Conservation (phyloP, 2,888 invertebrate genomes). For the Germaria angustata region DNA sequence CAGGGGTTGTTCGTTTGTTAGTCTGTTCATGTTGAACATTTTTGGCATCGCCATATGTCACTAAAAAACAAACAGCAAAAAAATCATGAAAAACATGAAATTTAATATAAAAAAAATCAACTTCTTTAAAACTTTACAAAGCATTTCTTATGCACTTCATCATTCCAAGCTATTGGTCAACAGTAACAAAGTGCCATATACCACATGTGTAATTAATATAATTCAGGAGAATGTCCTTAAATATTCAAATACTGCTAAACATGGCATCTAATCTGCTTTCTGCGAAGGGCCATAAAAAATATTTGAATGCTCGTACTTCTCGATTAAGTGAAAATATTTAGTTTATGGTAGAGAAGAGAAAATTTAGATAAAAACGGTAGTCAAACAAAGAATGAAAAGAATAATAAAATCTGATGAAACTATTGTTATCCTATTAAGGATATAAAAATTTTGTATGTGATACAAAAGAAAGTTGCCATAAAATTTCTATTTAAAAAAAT, state of each 20-base stretch:
- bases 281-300: neutral
- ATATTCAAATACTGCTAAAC: neutral
- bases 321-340: constrained; percentile 18
- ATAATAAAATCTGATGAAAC: constrained; percentile 13
- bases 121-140: no score
- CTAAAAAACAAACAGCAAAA: no score
- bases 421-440: constrained; percentile 21
- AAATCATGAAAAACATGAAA: no score
- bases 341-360: neutral
- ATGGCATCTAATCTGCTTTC: no score
- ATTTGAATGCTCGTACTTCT: neutral
- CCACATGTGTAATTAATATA: neutral
- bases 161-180: no score
- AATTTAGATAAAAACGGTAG: constrained; percentile 10
- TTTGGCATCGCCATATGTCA: no score
- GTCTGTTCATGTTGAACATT: no score
- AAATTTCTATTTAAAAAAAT: constrained; percentile 6
- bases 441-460: neutral
- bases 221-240: neutral
- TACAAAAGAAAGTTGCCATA: constrained; percentile 1
- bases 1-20: no score
- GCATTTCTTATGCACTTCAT: no score
- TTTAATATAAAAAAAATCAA: no score
- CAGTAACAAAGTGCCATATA: no score
- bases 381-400: neutral